phyloP scores from a whole-genome alignment of 2,888 invertebrate species.

The Melikaiella ostensackeni region DNA sequence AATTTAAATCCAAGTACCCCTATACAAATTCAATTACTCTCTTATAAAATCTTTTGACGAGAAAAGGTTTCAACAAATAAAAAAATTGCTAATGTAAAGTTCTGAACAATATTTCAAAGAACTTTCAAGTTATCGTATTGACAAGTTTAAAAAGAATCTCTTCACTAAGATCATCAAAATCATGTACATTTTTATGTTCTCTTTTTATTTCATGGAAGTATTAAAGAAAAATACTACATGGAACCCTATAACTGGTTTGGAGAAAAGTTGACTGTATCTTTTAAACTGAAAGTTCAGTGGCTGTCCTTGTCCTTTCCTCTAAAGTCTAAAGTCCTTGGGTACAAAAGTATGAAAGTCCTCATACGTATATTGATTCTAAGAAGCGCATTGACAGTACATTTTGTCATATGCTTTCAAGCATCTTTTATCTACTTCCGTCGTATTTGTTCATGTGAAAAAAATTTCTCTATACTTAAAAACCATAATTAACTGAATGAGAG shows the following conservation, averaged over 20 bases:
- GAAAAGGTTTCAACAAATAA: neutral
- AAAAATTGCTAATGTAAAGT: neutral
- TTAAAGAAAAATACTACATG: neutral
- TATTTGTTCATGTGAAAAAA: conserved; percentile 19
- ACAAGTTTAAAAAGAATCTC: neutral
- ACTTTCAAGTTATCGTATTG: neutral
- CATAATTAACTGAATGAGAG: neutral
- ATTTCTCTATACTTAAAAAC: conserved; percentile 8
- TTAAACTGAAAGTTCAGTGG: neutral
- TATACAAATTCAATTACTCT: neutral
- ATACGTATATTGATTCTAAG: neutral
- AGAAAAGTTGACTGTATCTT: neutral
- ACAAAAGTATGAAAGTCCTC: neutral
- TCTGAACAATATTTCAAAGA: neutral
- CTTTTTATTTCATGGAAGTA: neutral
- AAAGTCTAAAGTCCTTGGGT: neutral
- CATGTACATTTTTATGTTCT: neutral
- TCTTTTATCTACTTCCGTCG: conserved; percentile 1
- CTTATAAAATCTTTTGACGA: neutral
- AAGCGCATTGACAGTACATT: neutral
- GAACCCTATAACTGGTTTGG: neutral
- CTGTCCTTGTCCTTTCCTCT: neutral
- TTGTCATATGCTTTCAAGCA: neutral
- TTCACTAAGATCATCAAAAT: neutral
- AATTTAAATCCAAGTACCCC: neutral